Percentiles rank a stretch among this genome's conserved stretches.
phyloP scores from a whole-genome alignment of 1,140 invertebrate species.

The Formica selysi region DNA sequence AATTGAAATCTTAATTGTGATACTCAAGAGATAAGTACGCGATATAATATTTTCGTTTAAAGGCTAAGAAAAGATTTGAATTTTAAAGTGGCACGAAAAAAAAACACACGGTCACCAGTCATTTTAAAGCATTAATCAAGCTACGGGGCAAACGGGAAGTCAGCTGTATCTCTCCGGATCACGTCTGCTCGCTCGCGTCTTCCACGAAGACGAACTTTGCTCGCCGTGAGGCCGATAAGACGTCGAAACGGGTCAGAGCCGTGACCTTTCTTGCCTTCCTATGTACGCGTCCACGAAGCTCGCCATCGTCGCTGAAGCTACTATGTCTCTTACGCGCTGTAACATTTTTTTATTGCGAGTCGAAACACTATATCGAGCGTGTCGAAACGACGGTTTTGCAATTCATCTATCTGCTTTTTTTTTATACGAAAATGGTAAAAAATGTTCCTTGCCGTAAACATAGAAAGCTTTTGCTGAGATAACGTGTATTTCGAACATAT shows the following conservation, averaged over 20 bases:
- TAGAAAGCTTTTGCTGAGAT: not conserved
- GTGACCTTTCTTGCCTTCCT: slow-evolving; percentile 83
- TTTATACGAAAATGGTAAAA: not conserved
- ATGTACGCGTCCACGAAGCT: slow-evolving; percentile 64
- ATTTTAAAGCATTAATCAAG: slow-evolving; percentile 36
- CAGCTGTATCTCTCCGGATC: slow-evolving; percentile 52
- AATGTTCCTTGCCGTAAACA: not conserved
- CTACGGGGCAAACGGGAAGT: slow-evolving; percentile 67
- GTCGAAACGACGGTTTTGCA: not conserved
- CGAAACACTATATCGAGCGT: slow-evolving; percentile 45
- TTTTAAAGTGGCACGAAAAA: not conserved
- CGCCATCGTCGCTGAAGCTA: not conserved
- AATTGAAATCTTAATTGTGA: not conserved
- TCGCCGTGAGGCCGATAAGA: slow-evolving; percentile 81
- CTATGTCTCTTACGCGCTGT: slow-evolving; percentile 31
- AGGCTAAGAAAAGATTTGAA: not conserved
- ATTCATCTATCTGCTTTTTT: not conserved
- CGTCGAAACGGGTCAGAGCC: slow-evolving; percentile 84
- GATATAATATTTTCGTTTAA: not conserved
- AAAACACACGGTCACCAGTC: not conserved
- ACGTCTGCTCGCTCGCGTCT: slow-evolving; percentile 30
- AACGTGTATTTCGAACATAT: too few species aligned
- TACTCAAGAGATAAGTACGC: not conserved
- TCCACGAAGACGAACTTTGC: slow-evolving; percentile 80
- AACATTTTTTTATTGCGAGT: slow-evolving; percentile 40